A percentile compares a stretch with the other conserved stretches of the same genome.
Evolutionary conservation across 2,113 vertebrate species (phyloP).

Genomic region (Riparia riparia): DNA sequence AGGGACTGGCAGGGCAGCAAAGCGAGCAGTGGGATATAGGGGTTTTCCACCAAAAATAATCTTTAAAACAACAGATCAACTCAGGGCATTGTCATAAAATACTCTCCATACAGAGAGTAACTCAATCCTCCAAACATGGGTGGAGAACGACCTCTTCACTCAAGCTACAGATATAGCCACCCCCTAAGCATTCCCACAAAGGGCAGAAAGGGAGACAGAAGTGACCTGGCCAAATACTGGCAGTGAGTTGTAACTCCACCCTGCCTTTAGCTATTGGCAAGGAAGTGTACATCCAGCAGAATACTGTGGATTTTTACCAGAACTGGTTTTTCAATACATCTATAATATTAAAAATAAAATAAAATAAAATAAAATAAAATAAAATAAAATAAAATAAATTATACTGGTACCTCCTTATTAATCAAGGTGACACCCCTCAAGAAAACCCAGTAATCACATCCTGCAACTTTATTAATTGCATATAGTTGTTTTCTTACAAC

Average conservation of each 20-base stretch:
- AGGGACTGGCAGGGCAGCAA: background rate
- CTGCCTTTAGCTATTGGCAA: background rate
- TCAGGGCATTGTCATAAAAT: constrained; percentile 1
- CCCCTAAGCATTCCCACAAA: background rate
- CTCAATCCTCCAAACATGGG: background rate
- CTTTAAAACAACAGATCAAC: constrained; percentile 15
- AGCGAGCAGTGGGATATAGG: background rate
- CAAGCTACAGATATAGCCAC: background rate
- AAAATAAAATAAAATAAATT: background rate
- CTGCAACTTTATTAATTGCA: background rate
- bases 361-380: background rate
- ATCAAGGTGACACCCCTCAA: background rate
- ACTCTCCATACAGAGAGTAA: background rate
- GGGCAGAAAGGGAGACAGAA: background rate
- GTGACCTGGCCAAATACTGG: background rate
- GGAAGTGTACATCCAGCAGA: background rate
- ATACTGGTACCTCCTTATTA: background rate
- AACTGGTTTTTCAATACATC: background rate
- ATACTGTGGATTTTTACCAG: background rate
- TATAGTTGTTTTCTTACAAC: background rate
- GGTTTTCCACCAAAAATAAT: background rate
- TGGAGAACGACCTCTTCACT: background rate
- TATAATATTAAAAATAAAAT: background rate
- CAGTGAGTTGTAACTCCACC: background rate
- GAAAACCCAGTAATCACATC: background rate